Evolutionary conservation across 2,888 invertebrate species (phyloP).

Genomic region (Carpatolechia fugitivella): DNA sequence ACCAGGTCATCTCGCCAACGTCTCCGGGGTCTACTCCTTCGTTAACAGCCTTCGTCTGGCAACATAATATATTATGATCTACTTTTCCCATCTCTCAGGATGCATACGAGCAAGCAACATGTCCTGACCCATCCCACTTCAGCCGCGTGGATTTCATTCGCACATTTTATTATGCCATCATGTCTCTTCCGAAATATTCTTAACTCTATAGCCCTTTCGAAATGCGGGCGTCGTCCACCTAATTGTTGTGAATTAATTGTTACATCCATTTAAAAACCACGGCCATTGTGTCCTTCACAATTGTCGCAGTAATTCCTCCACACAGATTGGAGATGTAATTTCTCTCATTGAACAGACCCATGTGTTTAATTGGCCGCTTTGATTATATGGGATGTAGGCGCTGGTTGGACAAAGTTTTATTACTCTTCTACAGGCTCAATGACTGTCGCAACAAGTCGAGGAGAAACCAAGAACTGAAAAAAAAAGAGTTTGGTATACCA

Average conservation of each 20-base stretch:
- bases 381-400: slow-evolving; percentile 42
- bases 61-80: no score
- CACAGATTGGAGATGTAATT: slow-evolving; percentile 66
- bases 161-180: background rate
- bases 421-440: background rate
- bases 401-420: background rate
- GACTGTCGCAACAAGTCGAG: no score
- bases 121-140: no score
- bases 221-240: slow-evolving; percentile 75
- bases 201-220: slow-evolving; percentile 47
- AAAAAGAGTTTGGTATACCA: no score
- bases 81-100: no score
- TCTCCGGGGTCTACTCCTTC: no score
- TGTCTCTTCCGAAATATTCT: slow-evolving; percentile 29
- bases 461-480: no score
- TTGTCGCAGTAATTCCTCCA: slow-evolving; percentile 59
- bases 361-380: slow-evolving; percentile 54
- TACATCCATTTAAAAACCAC: slow-evolving; percentile 78
- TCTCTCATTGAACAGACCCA: slow-evolving; percentile 54
- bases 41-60: no score
- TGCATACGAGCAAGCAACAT: no score
- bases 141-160: no score
- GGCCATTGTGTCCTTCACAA: slow-evolving; percentile 61
- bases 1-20: no score
- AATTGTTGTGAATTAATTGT: slow-evolving; percentile 79